phyloP scores from a whole-genome alignment of 2,888 invertebrate species.

The Thera obeliscata region DNA sequence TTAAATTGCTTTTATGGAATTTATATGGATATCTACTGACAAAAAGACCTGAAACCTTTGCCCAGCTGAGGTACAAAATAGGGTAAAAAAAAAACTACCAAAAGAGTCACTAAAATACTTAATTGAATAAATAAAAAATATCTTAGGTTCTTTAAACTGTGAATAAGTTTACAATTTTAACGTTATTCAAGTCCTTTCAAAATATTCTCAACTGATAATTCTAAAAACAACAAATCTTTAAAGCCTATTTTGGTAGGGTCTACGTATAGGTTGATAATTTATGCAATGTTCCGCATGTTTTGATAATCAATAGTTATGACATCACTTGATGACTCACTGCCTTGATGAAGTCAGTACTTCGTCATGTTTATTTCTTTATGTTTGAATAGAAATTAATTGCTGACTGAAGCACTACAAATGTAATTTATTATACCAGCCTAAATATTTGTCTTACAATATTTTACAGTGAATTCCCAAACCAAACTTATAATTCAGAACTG shows the following conservation, averaged over 20 bases:
- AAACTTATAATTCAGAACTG: too few relatives aligned
- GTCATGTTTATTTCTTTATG: conserved; percentile 29
- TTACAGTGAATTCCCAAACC: too few relatives aligned
- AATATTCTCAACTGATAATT: background rate
- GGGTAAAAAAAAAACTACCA: too few relatives aligned
- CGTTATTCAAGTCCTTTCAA: background rate
- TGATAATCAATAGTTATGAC: conserved; percentile 39
- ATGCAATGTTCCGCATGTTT: conserved; percentile 21
- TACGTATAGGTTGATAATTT: background rate
- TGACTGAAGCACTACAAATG: background rate
- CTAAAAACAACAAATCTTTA: background rate
- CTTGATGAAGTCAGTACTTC: conserved; percentile 26
- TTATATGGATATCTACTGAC: too few relatives aligned
- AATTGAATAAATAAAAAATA: too few relatives aligned
- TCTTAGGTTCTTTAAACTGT: too few relatives aligned
- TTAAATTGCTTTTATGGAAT: too few relatives aligned
- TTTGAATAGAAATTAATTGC: conserved; percentile 22
- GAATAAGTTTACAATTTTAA: background rate
- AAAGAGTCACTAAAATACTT: too few relatives aligned
- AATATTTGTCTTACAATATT: too few relatives aligned
- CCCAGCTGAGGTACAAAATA: too few relatives aligned
- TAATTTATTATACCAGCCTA: background rate
- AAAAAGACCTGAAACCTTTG: too few relatives aligned
- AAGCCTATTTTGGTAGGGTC: background rate
- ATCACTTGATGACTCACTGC: conserved; percentile 36